These are phyloP conservation scores for Hymenopus coronatus DNA, from an alignment of 2,888 invertebrate species.

Conservation along the genomic window DNA sequence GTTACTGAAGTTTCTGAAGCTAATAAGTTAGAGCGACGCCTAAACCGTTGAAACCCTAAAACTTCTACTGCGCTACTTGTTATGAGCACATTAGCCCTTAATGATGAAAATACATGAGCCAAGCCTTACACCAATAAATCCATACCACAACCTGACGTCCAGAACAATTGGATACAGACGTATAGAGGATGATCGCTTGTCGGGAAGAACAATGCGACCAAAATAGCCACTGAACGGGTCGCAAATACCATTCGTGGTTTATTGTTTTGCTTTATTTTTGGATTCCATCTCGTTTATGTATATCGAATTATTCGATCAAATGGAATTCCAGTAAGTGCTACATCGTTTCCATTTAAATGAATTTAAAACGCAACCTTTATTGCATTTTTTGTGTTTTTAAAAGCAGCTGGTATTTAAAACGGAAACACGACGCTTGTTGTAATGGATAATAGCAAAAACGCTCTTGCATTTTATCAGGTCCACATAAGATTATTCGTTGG, in stretches of 20 bases:
- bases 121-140: not conserved
- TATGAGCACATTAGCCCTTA: not conserved
- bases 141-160: too few species aligned
- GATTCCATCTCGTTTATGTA: not conserved
- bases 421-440: not conserved
- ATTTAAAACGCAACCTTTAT: not conserved
- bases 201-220: not conserved
- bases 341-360: not conserved
- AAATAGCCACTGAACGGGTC: not conserved
- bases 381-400: not conserved
- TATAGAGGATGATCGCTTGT: not conserved
- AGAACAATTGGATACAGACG: too few species aligned
- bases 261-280: not conserved
- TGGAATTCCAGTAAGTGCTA: not conserved
- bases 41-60: not conserved
- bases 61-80: not conserved
- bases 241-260: not conserved
- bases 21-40: not conserved
- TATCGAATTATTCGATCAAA: not conserved
- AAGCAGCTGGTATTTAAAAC: not conserved
- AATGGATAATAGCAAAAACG: not conserved
- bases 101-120: not conserved
- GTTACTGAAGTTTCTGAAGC: not conserved
- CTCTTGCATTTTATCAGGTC: too few species aligned
- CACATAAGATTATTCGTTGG: too few species aligned